phyloP scores from a whole-genome alignment of 2,888 invertebrate species.

The Aradus depressus region DNA sequence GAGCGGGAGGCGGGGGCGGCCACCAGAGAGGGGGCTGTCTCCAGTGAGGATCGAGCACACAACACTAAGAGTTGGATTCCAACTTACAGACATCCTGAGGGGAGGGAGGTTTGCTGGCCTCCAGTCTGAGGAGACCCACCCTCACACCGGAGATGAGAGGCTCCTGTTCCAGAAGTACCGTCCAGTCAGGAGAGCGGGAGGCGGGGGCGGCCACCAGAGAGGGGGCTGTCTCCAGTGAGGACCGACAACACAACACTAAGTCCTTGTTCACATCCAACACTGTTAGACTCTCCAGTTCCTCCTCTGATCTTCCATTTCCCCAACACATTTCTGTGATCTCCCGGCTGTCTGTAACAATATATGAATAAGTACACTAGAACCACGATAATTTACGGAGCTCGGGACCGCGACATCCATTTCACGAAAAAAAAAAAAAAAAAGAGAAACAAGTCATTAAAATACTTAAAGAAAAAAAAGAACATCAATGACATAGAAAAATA shows the following conservation, averaged over 20 bases:
- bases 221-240: slow-evolving; percentile 34
- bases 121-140: slow-evolving; percentile 20
- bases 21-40: slow-evolving; percentile 33
- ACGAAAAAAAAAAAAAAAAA: too few species aligned
- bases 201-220: too few species aligned
- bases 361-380: too few species aligned
- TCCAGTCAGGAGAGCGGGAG: too few species aligned
- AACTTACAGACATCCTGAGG: too few species aligned
- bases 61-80: too few species aligned
- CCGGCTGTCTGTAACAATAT: slow-evolving; percentile 37
- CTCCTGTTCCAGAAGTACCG: slow-evolving; percentile 26
- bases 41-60: slow-evolving; percentile 35
- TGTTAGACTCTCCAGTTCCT: too few species aligned
- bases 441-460: not conserved
- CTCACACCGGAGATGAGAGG: slow-evolving; percentile 4
- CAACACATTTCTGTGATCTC: slow-evolving; percentile 41
- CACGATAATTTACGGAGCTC: too few species aligned
- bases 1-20: slow-evolving; percentile 32
- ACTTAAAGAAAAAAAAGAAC: not conserved
- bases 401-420: too few species aligned
- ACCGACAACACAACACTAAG: slow-evolving; percentile 35
- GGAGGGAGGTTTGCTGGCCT: too few species aligned
- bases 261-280: slow-evolving; percentile 38
- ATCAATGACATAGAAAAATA: not conserved
- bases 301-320: too few species aligned